Evolutionary conservation across 2,888 invertebrate species (phyloP).

Genomic region (Acleris sparsana): DNA sequence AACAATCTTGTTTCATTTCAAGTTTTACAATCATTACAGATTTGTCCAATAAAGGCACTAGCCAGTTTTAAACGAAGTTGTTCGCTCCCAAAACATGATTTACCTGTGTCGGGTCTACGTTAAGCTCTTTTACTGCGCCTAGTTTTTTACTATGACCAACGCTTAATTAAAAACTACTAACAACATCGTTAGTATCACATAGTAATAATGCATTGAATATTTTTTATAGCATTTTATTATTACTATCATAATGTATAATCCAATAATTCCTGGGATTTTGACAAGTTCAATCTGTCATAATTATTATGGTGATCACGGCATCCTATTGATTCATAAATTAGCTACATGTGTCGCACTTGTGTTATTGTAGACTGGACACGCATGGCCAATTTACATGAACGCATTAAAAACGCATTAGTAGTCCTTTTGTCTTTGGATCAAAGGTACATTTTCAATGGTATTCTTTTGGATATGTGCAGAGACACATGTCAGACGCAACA

Average conservation of each 20-base stretch:
- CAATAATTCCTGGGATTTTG: constrained; percentile 5
- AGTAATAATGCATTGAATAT: neutral
- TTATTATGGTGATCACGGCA: constrained; percentile 4
- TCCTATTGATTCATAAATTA: constrained; percentile 23
- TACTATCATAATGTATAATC: neutral
- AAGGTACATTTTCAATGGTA: constrained; percentile 31
- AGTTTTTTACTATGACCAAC: neutral
- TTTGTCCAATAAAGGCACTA: constrained; percentile 19
- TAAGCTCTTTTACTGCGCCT: neutral
- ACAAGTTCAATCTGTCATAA: constrained; percentile 1
- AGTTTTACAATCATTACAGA: constrained; percentile 17
- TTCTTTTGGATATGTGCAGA: neutral
- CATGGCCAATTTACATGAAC: constrained; percentile 24
- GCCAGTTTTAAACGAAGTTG: constrained; percentile 8
- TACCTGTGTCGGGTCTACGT: neutral
- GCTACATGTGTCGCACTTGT: constrained; percentile 32
- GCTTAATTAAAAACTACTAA: constrained; percentile 6
- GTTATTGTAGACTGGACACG: constrained; percentile 38
- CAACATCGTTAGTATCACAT: constrained; percentile 8
- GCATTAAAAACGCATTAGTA: constrained; percentile 30
- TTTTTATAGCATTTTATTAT: neutral
- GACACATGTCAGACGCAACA: constrained; percentile 30
- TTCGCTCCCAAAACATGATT: constrained; percentile 11
- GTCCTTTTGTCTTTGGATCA: constrained; percentile 33
- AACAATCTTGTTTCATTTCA: constrained; percentile 25